Conservation (phyloP, 2,797 vertebrate genomes). For the Cephalopachus bancanus region DNA sequence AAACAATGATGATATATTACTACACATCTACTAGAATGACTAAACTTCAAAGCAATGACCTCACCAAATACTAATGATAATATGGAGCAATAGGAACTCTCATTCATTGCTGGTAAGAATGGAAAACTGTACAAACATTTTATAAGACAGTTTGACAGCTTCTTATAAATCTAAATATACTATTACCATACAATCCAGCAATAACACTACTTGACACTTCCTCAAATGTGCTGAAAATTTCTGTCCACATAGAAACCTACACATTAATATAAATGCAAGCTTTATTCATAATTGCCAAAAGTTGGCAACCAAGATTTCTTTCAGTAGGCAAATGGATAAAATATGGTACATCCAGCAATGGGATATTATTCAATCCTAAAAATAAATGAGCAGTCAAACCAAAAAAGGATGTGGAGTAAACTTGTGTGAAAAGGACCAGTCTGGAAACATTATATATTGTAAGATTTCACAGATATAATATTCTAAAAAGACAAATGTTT, state of each 20-base stretch:
- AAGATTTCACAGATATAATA: background rate
- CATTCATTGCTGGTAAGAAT: background rate
- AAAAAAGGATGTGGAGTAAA: background rate
- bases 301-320: no score
- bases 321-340: no score
- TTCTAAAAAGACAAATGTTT: background rate
- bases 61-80: background rate
- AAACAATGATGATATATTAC: background rate
- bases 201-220: background rate
- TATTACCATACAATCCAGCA: background rate
- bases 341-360: no score
- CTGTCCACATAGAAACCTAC: no score
- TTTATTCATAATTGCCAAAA: no score
- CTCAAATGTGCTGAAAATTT: background rate
- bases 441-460: background rate
- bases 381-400: no score
- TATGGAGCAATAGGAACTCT: background rate
- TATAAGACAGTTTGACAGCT: background rate
- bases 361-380: no score
- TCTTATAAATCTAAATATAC: background rate
- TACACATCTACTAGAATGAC: no score
- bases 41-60: background rate
- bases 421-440: background rate
- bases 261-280: no score
- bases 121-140: background rate